Evolutionary conservation across 2,888 invertebrate species (phyloP).

Genomic region (Leptogaster cylindrica): DNA sequence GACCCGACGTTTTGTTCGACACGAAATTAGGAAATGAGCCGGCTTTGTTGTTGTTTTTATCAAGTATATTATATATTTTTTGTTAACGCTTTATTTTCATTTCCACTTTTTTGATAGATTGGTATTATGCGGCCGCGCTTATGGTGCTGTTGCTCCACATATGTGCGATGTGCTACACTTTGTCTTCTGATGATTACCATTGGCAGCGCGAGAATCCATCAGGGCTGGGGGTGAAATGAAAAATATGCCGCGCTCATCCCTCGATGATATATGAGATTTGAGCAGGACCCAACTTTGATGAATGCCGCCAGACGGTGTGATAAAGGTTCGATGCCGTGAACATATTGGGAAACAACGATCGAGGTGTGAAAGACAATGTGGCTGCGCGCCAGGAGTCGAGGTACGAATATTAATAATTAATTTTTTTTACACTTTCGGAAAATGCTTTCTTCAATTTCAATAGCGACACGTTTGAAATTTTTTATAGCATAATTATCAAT

Average conservation of each 20-base stretch:
- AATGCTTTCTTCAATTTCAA: too few species aligned
- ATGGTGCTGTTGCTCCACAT: slow-evolving; percentile 31
- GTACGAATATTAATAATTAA: too few species aligned
- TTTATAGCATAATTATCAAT: too few species aligned
- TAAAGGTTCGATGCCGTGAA: neutral
- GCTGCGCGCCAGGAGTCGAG: too few species aligned
- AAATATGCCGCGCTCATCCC: slow-evolving; percentile 25
- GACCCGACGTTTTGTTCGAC: slow-evolving; percentile 39
- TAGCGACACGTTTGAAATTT: too few species aligned
- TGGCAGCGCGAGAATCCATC: slow-evolving; percentile 24
- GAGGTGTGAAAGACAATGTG: slow-evolving; percentile 22
- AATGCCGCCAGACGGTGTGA: slow-evolving; percentile 20
- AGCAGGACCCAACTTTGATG: slow-evolving; percentile 18
- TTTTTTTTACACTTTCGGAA: too few species aligned
- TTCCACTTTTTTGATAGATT: slow-evolving; percentile 7
- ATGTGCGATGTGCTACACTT: slow-evolving; percentile 33
- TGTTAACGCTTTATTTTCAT: neutral
- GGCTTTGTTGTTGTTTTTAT: slow-evolving; percentile 37
- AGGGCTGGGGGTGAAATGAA: slow-evolving; percentile 29
- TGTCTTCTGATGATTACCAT: slow-evolving; percentile 29
- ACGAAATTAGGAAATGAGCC: slow-evolving; percentile 38
- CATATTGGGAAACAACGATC: slow-evolving; percentile 1
- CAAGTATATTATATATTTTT: slow-evolving; percentile 1
- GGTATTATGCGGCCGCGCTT: slow-evolving; percentile 3
- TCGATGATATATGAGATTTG: slow-evolving; percentile 38